Evolutionary conservation across 2,888 invertebrate species (phyloP).

Genomic region (Ormyrus nitidulus): DNA sequence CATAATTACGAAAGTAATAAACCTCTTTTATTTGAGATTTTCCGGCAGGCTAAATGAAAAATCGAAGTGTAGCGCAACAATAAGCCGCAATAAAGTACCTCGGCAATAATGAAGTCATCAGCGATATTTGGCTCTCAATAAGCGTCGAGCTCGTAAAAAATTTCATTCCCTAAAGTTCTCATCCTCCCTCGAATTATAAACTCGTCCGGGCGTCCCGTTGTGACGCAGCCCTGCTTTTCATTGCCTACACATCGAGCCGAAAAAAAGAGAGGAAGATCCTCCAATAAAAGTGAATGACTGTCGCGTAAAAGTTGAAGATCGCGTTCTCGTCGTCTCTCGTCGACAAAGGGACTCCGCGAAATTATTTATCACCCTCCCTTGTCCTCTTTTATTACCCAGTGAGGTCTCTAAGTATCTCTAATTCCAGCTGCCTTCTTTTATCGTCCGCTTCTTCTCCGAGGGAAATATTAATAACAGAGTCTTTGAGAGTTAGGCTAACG

Average conservation of each 20-base stretch:
- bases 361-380: slow-evolving; percentile 34
- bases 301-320: slow-evolving; percentile 1
- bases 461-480: not conserved
- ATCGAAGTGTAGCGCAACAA: no score
- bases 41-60: no score
- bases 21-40: no score
- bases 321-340: not conserved
- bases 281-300: slow-evolving; percentile 20
- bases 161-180: no score
- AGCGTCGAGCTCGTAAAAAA: no score
- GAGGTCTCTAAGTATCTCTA: slow-evolving; percentile 3
- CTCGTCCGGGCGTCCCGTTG: not conserved
- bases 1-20: no score
- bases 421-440: not conserved
- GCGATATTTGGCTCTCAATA: no score
- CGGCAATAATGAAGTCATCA: no score
- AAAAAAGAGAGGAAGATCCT: slow-evolving; percentile 9
- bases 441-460: not conserved
- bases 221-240: not conserved
- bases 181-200: no score
- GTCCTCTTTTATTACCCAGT: slow-evolving; percentile 31
- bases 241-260: no score
- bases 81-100: no score
- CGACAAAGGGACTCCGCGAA: slow-evolving; percentile 7
- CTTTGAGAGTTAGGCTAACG: no score